Evolutionary conservation across 1,140 invertebrate species (phyloP), one percentile per base, ranked within the genome.

Genomic region (Zaprionus nigranus): DNA sequence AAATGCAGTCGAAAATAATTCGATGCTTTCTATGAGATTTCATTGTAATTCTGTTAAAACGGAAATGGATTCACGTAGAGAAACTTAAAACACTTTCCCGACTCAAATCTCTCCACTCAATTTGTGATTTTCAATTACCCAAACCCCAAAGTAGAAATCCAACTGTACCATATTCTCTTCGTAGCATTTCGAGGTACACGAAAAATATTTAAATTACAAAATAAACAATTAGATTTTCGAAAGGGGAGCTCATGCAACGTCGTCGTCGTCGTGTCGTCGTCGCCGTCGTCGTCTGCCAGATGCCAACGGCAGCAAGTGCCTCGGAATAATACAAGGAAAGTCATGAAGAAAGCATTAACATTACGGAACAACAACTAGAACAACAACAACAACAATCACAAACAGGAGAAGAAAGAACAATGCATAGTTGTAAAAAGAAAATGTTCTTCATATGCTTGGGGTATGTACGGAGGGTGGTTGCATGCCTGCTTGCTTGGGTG

Each of bases 201-300:
- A 66, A 75, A 75, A 78, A 70, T 80, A 90, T 80, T 90, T 85
- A 90, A 90, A 90, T 86, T 80, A 90, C 85, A 90, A 82, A 90
- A 90, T 90, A 90, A 86, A 85, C 79, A 90, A 90, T 90, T 85
- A 84, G 81, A 85, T 90, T 79, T 46, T 73, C 59, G 22, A 58
- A 81, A 74, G 75, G 76, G 71, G 72, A 81, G 60, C 58, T 46
- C 66, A 53, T 20, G 43, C 34, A 49, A 49, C 66, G 56, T 51
- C 5, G 38, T 40, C 38, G 38, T 13, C 36, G 36, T 15, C 54
- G 54, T 56, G 36, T 15, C 54, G 54, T 56, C 66, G 56, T 51
- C 5, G 38, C n/a, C 38, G 38, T 13, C 36, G 36, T 15, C 54
- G 54, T 56, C 60, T 63, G 64, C 53, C 69, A 84, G 59, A 77